Evolutionary conservation across 2,888 invertebrate genomes (phyloP), one percentile per base, ranked within the genome.

Genomic region (Eretmocerus hayati): DNA sequence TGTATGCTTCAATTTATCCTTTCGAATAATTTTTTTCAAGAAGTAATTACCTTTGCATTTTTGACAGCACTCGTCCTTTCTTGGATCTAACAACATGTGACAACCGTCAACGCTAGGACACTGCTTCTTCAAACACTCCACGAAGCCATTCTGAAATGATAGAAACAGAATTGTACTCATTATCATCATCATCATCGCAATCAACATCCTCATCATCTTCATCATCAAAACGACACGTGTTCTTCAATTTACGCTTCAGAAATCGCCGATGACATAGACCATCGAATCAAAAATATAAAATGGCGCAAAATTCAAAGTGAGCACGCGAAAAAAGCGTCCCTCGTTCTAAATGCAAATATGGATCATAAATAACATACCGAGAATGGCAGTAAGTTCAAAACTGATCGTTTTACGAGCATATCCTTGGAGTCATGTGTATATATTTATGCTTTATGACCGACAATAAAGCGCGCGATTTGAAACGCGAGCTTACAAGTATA

Each of bases 121-220:
- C 31, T 77, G 74, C 71, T 77, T 83, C 62, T 80, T 81, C 58
- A 80, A 77, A 67, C 93, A 93, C 72, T 89, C 86, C 43, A 91
- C 89, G 68, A 85, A 88, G 42, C 90, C 88, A 75, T 88, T 87
- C 90, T 92, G 81, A n/a, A n/a, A n/a, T n/a, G n/a, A n/a, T n/a
- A n/a, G n/a, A n/a, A n/a, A n/a, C 20, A 57, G 11, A 26, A 26
- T 26, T 9, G 26, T 9, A 11, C 26, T 9, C 11, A 26, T 11
- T 9, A 6, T 26, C 26, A 26, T 9, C 6, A 26, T 9, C 26
- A 26, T 26, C 26, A 26, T 26, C 26, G 26, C 26, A n/a, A n/a
- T n/a, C n/a, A n/a, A n/a, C n/a, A n/a, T n/a, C n/a, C n/a, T n/a
- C n/a, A n/a, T n/a, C n/a, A n/a, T n/a, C n/a, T n/a, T n/a, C n/a